These are phyloP conservation scores for Taxidea taxus DNA, from an alignment of 2,113 vertebrate genomes.

Conservation along the genomic window DNA sequence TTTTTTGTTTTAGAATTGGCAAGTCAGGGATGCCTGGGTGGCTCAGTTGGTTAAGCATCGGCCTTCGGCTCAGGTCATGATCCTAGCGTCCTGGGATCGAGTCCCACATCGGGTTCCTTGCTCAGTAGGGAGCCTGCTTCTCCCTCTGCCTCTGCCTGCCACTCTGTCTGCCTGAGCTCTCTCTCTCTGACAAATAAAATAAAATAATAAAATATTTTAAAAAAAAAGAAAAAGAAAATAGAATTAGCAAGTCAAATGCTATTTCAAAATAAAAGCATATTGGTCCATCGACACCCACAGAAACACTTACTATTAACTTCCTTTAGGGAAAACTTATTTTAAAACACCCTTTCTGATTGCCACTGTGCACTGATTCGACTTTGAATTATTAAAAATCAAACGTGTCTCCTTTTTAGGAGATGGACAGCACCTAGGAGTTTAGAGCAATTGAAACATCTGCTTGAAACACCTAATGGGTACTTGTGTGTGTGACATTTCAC, in stretches of 20 bases:
- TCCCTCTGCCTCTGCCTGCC: too few species aligned
- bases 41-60: too few species aligned
- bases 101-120: too few species aligned
- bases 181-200: too few species aligned
- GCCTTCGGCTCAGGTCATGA: too few species aligned
- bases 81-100: too few species aligned
- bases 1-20: conserved; percentile 19
- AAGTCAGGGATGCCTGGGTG: too few species aligned
- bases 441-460: not conserved
- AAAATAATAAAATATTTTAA: too few species aligned
- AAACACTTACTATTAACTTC: not conserved
- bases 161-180: too few species aligned
- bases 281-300: not conserved
- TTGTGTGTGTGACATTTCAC: not conserved
- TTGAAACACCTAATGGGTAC: not conserved
- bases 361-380: not conserved
- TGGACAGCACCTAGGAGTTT: not conserved
- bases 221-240: too few species aligned
- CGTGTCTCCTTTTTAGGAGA: not conserved
- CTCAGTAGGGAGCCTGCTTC: too few species aligned
- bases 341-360: not conserved
- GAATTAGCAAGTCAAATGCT: not conserved
- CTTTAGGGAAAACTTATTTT: not conserved
- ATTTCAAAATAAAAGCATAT: not conserved
- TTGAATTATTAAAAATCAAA: not conserved